phyloP scores from a whole-genome alignment of 2,888 invertebrate genomes.

The Yponomeuta sedellus region DNA sequence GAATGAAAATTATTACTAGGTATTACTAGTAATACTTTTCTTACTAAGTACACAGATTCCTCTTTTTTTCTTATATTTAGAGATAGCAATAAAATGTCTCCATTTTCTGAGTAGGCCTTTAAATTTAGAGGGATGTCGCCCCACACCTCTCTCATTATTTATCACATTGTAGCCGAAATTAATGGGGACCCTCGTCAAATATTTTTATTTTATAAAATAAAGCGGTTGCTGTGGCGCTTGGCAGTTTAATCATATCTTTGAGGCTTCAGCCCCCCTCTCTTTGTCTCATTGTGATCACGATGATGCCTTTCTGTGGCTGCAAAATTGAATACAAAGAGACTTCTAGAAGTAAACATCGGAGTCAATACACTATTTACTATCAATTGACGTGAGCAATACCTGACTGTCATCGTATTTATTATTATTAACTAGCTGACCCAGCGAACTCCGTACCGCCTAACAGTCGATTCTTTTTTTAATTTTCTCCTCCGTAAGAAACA shows the following conservation, averaged over 20 bases:
- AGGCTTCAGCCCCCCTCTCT: conserved; percentile 27
- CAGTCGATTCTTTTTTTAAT: too few species aligned
- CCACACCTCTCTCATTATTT: conserved; percentile 75
- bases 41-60: too few species aligned
- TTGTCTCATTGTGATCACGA: neutral
- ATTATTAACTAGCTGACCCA: too few species aligned
- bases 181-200: conserved; percentile 74
- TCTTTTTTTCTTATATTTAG: too few species aligned
- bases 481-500: too few species aligned
- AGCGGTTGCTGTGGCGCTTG: conserved; percentile 43
- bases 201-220: conserved; percentile 72
- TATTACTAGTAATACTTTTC: too few species aligned
- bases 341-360: neutral
- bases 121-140: conserved; percentile 45
- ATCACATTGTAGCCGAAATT: conserved; percentile 74
- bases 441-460: too few species aligned
- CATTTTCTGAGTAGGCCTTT: neutral
- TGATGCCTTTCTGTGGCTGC: neutral
- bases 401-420: too few species aligned
- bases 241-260: conserved; percentile 74
- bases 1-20: too few species aligned
- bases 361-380: too few species aligned
- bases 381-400: too few species aligned
- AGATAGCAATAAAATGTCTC: too few species aligned
- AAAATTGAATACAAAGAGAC: neutral